Evolutionary conservation across 2,113 vertebrate species (phyloP).

Genomic region (Excalfactoria chinensis): DNA sequence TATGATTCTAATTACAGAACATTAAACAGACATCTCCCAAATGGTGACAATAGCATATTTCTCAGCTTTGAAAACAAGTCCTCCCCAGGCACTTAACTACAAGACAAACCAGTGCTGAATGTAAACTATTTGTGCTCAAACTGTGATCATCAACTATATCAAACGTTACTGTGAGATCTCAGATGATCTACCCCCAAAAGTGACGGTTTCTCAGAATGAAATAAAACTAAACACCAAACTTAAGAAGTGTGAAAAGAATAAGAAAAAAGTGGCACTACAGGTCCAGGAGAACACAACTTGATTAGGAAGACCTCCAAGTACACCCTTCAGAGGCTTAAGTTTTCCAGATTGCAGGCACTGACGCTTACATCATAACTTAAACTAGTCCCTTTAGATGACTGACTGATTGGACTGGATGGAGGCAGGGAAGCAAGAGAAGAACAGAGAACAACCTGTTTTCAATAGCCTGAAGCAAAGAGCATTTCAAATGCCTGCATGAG

Average conservation of each 20-base stretch:
- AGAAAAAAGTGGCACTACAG: background rate
- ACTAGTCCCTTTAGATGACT: background rate
- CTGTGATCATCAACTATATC: background rate
- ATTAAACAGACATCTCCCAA: background rate
- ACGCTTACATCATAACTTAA: background rate
- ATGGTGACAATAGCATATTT: background rate
- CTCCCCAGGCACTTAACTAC: background rate
- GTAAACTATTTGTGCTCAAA: background rate
- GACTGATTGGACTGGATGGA: background rate
- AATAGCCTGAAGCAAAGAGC: background rate
- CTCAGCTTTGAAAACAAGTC: background rate
- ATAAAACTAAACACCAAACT: background rate
- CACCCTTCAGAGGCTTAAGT: background rate
- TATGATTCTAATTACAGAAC: background rate
- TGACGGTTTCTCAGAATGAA: background rate
- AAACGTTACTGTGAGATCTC: background rate
- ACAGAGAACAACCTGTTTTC: background rate
- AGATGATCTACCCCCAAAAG: fast-evolving
- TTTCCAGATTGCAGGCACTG: background rate
- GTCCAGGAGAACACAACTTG: background rate
- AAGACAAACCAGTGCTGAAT: background rate
- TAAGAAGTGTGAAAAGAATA: background rate
- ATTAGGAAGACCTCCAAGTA: background rate
- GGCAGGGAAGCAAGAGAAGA: background rate
- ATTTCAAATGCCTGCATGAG: background rate